These are phyloP conservation scores for Drosophila arizonae DNA, from an alignment of 1,140 invertebrate species.

Conservation along the genomic window DNA sequence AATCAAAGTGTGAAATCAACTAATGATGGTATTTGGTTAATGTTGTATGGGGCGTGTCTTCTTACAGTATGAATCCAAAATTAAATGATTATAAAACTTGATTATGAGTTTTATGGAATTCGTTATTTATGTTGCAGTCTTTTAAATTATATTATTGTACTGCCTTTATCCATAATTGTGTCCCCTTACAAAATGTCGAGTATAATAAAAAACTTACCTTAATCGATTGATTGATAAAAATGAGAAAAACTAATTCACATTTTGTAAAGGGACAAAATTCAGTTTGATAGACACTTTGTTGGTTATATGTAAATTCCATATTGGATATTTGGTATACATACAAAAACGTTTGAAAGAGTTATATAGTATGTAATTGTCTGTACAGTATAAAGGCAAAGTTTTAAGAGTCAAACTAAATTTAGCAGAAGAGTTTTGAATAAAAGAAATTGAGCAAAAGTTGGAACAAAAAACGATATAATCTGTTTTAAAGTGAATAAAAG, in stretches of 20 bases:
- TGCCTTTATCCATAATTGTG: conserved; percentile 46
- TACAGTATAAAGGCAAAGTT: conserved; percentile 48
- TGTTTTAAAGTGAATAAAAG: conserved; percentile 47
- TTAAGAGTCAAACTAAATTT: conserved; percentile 54
- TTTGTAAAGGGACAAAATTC: conserved; percentile 66
- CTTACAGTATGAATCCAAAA: conserved; percentile 9
- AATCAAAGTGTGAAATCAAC: conserved; percentile 45
- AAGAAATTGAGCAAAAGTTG: conserved; percentile 39
- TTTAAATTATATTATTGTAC: conserved; percentile 6
- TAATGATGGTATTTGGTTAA: conserved; percentile 45
- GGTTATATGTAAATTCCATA: background rate
- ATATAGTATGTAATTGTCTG: conserved; percentile 33
- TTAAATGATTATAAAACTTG: conserved; percentile 36
- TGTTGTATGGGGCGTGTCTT: conserved; percentile 47
- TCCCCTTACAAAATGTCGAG: conserved; percentile 50
- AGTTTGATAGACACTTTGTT: conserved; percentile 3
- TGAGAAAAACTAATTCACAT: background rate
- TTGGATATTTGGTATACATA: conserved; percentile 53
- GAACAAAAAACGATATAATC: conserved; percentile 35
- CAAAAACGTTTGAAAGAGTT: conserved; percentile 68
- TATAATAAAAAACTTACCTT: conserved; percentile 44
- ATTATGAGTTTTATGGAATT: conserved; percentile 60
- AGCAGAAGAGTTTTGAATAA: conserved; percentile 55
- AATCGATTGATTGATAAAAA: too few species aligned
- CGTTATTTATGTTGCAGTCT: conserved; percentile 30